These are phyloP conservation scores for Rhorus exstirpatorius DNA, from an alignment of 2,888 invertebrate genomes.

Conservation along the genomic window DNA sequence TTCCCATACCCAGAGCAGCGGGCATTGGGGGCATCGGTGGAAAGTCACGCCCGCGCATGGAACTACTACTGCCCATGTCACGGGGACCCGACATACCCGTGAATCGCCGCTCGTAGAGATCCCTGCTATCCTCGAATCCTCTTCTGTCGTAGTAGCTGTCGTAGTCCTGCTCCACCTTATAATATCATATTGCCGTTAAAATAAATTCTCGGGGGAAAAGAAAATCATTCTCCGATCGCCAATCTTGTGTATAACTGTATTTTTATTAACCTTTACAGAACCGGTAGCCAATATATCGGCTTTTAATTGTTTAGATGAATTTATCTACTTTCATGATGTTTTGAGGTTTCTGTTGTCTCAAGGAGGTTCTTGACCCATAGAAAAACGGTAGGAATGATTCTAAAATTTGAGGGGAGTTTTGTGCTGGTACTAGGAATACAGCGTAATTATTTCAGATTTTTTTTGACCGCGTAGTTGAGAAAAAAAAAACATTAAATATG, in stretches of 20 bases:
- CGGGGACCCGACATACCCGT: slow-evolving; percentile 88
- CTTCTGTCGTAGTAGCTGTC: slow-evolving; percentile 93
- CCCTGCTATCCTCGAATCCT: slow-evolving; percentile 92
- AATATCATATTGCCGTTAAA: slow-evolving; percentile 78
- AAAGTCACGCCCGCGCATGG: slow-evolving; percentile 88
- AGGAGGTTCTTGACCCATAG: too few relatives aligned
- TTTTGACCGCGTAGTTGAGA: too few relatives aligned
- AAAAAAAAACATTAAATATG: too few relatives aligned
- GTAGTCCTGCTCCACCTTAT: slow-evolving; percentile 88
- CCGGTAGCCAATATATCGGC: too few relatives aligned
- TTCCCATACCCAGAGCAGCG: slow-evolving; percentile 90
- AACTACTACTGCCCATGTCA: slow-evolving; percentile 85
- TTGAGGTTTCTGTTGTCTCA: too few relatives aligned
- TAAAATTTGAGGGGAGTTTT: too few relatives aligned
- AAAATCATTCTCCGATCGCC: background rate
- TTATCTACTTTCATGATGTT: too few relatives aligned
- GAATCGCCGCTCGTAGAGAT: slow-evolving; percentile 94
- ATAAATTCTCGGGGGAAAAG: slow-evolving; percentile 54
- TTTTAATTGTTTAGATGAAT: too few relatives aligned
- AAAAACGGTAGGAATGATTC: too few relatives aligned
- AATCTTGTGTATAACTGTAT: background rate
- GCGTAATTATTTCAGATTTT: too few relatives aligned
- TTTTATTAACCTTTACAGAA: too few relatives aligned
- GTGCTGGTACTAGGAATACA: too few relatives aligned
- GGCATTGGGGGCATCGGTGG: slow-evolving; percentile 90